Conservation (phyloP, 2,888 invertebrate species). For the Xylota sylvarum region DNA sequence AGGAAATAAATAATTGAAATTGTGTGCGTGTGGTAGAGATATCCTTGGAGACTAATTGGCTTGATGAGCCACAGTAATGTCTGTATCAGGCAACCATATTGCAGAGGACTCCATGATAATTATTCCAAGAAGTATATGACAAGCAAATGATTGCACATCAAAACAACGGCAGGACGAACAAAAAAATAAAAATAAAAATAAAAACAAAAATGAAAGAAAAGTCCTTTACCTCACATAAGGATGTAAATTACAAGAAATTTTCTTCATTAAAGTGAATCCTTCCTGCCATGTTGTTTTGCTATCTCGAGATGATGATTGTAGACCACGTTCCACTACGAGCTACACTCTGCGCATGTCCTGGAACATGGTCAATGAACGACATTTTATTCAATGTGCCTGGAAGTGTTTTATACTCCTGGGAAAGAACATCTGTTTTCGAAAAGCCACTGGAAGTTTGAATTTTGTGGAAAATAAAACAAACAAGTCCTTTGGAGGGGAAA, state of each 20-base stretch:
- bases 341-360: conserved; percentile 61
- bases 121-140: neutral
- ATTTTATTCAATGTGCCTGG: conserved; percentile 65
- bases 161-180: conserved; percentile 2
- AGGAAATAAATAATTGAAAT: conserved; percentile 52
- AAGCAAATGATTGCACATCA: conserved; percentile 48
- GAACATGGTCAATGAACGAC: conserved; percentile 76
- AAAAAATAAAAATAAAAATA: conserved; percentile 6
- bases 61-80: conserved; percentile 37
- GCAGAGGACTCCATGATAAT: conserved; percentile 6
- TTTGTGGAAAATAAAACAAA: conserved; percentile 9
- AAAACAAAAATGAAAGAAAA: conserved; percentile 6
- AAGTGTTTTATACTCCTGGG: conserved; percentile 63
- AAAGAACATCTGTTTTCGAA: conserved; percentile 70
- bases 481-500: conserved; percentile 38
- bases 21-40: conserved; percentile 41
- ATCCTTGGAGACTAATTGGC: conserved; percentile 60
- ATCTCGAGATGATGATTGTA: conserved; percentile 43
- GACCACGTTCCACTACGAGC: conserved; percentile 73
- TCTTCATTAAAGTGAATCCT: conserved; percentile 66
- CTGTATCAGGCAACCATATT: conserved; percentile 35
- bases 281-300: conserved; percentile 72
- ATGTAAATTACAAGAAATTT: conserved; percentile 42
- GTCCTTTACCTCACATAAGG: conserved; percentile 32
- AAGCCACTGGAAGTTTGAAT: conserved; percentile 34